Base-by-base conservation (phyloP, 2,113 vertebrate species). In the Anoura caudifer region DNA sequence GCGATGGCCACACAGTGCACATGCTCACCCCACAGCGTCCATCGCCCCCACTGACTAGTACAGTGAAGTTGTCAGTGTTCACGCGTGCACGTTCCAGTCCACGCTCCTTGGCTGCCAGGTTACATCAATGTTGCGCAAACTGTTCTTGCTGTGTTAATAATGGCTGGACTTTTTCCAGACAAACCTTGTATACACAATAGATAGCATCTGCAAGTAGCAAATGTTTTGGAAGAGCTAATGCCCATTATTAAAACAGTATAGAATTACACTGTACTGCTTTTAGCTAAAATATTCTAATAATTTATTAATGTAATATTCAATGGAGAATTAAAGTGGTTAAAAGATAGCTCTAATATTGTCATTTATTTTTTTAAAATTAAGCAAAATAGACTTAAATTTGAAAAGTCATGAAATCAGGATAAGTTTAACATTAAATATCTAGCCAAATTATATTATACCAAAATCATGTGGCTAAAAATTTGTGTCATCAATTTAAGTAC, bases 291-390 rank as follows among this genome's bases (percentile, higher is more conserved):
- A 59, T 9, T 96, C 72, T 15, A 90, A 10, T n/a, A 4, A 80
- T 87, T 77, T 87, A 85, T 73, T 77, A 77, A 87, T 19, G 31
- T 12, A 89, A 50, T 56, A 81, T 3, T 56, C 10, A 54, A 88
- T 7, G 67, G 9, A 94, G 10, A 86, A 84, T 79, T 67, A 61
- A 87, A 86, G 12, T 73, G 52, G 11, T 22, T 15, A 41, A 24
- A 63, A 69, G 24, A 80, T 14, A 63, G 19, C 4, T n/a, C 24
- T 70, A 97, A 95, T 87, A 45, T 73, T 85, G 4, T 91, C 0
- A 85, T 36, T 87, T 56, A 17, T 22, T 91, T 96, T 96, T 90
- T 24, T 93, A 26, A 84, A 90, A 69, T 9, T 38, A 91, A 24
- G 7, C 28, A 83, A 93, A 36, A 94, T 14, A 59, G 41, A 28